Conservation (phyloP, 2,113 vertebrate genomes). For the Elephantulus edwardii region DNA sequence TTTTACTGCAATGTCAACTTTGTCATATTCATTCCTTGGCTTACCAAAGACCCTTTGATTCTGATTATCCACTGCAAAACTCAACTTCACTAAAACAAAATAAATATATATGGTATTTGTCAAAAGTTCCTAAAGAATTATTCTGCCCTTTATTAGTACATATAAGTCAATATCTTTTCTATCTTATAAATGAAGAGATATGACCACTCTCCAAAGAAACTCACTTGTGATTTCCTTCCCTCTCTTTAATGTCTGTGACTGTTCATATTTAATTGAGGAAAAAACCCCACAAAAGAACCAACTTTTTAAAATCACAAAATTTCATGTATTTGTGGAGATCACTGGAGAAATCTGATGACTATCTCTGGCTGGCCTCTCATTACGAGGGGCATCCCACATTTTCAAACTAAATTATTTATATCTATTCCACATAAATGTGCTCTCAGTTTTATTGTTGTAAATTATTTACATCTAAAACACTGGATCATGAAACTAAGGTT, state of each 20-base stretch:
- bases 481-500: slow-evolving; percentile 75
- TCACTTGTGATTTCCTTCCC: not conserved
- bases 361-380: slow-evolving; percentile 48
- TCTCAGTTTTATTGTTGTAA: slow-evolving; percentile 73
- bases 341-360: slow-evolving; percentile 58
- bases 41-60: not conserved
- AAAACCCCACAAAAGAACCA: slow-evolving; percentile 22
- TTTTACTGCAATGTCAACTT: not conserved
- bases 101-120: not conserved
- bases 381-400: slow-evolving; percentile 63
- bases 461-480: slow-evolving; percentile 79
- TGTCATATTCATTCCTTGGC: not conserved
- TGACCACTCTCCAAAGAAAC: not conserved
- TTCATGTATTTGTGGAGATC: slow-evolving; percentile 25
- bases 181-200: slow-evolving; percentile 13
- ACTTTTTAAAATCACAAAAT: slow-evolving; percentile 33
- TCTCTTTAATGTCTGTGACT: not conserved
- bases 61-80: not conserved
- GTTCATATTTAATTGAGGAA: not conserved
- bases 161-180: not conserved
- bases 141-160: not conserved
- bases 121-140: slow-evolving; percentile 1
- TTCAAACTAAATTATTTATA: slow-evolving; percentile 77
- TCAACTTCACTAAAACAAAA: slow-evolving; percentile 28
- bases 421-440: slow-evolving; percentile 64